phyloP scores from a whole-genome alignment of 2,113 vertebrate genomes.

The Columba livia region DNA sequence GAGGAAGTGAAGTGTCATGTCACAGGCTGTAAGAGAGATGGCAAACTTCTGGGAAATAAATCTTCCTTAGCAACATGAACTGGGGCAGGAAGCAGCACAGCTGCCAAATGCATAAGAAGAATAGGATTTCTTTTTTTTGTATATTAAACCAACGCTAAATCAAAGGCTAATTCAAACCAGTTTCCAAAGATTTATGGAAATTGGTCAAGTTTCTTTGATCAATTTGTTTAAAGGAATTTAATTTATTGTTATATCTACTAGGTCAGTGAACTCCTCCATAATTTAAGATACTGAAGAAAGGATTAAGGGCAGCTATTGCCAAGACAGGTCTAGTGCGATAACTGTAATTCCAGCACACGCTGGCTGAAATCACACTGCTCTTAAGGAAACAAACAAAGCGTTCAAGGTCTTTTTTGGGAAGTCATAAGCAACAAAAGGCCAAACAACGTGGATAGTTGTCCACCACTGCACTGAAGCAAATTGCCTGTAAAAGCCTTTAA shows the following conservation, averaged over 20 bases:
- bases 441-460: conserved; percentile 27
- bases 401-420: conserved; percentile 62
- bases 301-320: conserved; percentile 46
- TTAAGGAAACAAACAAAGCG: conserved; percentile 44
- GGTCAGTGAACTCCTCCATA: conserved; percentile 66
- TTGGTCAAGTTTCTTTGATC: conserved; percentile 69
- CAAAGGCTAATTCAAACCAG: conserved; percentile 71
- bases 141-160: conserved; percentile 72
- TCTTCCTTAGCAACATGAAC: conserved; percentile 54
- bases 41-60: conserved; percentile 68
- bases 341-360: conserved; percentile 10
- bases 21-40: conserved; percentile 51
- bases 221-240: conserved; percentile 66
- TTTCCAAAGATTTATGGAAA: conserved; percentile 73
- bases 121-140: conserved; percentile 38
- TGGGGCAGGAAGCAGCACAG: conserved; percentile 61
- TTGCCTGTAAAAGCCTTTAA: conserved; percentile 63
- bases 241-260: conserved; percentile 67
- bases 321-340: neutral
- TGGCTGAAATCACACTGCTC: neutral
- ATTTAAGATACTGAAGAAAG: conserved; percentile 64
- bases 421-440: conserved; percentile 46
- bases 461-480: conserved; percentile 28
- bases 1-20: conserved; percentile 54
- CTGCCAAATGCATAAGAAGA: conserved; percentile 62